Conservation (phyloP, 2,888 invertebrate species). For the Pterostichus niger region DNA sequence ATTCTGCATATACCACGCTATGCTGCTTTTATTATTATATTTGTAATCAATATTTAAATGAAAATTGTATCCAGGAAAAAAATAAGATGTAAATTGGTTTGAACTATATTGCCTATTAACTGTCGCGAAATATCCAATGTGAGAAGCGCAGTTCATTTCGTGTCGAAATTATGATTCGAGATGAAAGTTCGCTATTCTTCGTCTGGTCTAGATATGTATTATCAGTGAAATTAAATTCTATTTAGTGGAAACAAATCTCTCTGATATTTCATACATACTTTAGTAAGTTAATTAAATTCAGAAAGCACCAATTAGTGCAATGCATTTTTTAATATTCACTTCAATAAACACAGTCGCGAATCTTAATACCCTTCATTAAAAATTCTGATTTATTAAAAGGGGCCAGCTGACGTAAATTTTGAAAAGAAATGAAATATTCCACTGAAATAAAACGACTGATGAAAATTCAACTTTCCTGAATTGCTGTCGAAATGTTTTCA, state of each 20-base stretch:
- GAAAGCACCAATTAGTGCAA: not conserved
- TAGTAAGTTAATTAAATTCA: conserved; percentile 8
- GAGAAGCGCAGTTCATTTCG: too few relatives aligned
- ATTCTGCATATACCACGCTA: too few relatives aligned
- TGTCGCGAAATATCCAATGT: too few relatives aligned
- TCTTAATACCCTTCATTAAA: conserved; percentile 17
- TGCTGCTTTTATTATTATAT: too few relatives aligned
- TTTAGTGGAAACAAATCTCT: not conserved
- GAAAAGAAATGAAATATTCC: not conserved
- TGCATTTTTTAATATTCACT: conserved; percentile 23
- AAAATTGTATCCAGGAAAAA: too few relatives aligned
- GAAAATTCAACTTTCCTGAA: not conserved
- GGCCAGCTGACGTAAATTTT: not conserved
- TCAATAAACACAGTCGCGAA: conserved; percentile 6
- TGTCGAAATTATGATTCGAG: too few relatives aligned
- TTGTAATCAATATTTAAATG: too few relatives aligned
- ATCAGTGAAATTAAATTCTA: not conserved
- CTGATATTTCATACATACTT: not conserved
- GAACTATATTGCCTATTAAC: too few relatives aligned
- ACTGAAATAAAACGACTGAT: not conserved
- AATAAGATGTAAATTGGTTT: too few relatives aligned
- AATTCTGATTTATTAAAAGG: conserved; percentile 19
- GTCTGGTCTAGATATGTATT: not conserved
- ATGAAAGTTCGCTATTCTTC: too few relatives aligned
- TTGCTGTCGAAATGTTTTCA: not conserved